These are phyloP conservation scores for Propithecus perrieri DNA, from an alignment of 2,797 vertebrate genomes.

Conservation along the genomic window DNA sequence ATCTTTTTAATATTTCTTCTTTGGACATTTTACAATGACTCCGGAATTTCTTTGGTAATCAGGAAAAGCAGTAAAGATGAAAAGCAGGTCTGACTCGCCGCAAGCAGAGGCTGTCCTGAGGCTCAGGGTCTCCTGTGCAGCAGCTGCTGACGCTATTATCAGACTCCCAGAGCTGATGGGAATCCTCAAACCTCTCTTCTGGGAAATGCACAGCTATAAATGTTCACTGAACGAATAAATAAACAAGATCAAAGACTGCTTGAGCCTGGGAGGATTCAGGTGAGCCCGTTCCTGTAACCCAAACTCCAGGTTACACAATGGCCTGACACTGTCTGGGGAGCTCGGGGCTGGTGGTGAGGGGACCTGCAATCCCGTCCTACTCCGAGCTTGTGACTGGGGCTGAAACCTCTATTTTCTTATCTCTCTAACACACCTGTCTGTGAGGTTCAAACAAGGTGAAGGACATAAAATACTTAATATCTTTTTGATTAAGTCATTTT, in stretches of 20 bases:
- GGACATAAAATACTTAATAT: background rate
- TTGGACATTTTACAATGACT: constrained; percentile 33
- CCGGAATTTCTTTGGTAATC: constrained; percentile 42
- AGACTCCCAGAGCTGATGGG: background rate
- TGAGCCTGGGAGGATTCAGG: background rate
- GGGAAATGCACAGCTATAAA: constrained; percentile 22
- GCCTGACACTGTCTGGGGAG: background rate
- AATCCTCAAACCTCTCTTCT: constrained; percentile 6
- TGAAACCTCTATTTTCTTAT: background rate
- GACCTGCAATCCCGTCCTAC: background rate
- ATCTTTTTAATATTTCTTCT: background rate
- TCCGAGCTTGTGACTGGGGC: background rate
- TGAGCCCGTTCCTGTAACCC: background rate
- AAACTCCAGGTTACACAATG: background rate
- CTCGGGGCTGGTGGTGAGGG: background rate
- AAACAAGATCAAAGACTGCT: constrained; percentile 21
- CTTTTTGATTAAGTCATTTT: no score
- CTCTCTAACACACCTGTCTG: background rate
- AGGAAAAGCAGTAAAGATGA: constrained; percentile 35
- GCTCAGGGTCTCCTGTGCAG: background rate
- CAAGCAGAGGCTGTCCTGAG: rapidly evolving
- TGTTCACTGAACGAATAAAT: background rate
- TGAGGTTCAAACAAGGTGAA: background rate
- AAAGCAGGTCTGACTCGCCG: constrained; percentile 11
- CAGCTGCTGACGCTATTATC: background rate